phyloP scores from a whole-genome alignment of 2,113 vertebrate species.

The Raja brachyura region DNA sequence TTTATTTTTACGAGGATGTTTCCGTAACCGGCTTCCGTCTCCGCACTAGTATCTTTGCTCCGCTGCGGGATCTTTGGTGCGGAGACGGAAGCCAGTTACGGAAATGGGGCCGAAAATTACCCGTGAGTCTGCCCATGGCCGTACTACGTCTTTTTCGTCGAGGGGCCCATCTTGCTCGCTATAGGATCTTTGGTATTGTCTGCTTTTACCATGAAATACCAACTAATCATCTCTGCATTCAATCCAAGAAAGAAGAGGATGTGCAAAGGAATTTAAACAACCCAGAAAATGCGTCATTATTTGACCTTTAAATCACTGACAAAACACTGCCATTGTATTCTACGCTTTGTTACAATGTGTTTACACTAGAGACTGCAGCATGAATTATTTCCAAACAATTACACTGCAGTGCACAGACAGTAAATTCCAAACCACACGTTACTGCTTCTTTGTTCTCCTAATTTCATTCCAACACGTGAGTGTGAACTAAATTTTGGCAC shows the following conservation, averaged over 20 bases:
- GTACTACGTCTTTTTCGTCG: no score
- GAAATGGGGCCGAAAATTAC: no score
- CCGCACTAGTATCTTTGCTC: no score
- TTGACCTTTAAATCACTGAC: slow-evolving; percentile 16
- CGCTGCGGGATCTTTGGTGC: no score
- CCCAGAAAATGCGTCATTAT: neutral
- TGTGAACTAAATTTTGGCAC: neutral
- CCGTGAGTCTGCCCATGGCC: no score
- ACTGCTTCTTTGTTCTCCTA: neutral
- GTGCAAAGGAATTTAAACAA: neutral
- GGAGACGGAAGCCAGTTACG: no score
- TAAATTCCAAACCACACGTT: neutral
- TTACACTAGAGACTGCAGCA: neutral
- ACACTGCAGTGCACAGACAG: neutral
- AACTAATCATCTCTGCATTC: neutral
- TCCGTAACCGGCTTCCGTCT: no score
- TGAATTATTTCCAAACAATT: slow-evolving; percentile 20
- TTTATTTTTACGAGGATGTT: no score
- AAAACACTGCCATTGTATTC: slow-evolving; percentile 17
- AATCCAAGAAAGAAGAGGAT: neutral
- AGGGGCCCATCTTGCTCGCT: no score
- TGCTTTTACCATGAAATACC: neutral
- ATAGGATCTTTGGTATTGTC: no score
- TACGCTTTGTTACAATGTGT: neutral
- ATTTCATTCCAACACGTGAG: neutral